Conservation (phyloP, 2,113 vertebrate genomes). For the Origma solitaria region DNA sequence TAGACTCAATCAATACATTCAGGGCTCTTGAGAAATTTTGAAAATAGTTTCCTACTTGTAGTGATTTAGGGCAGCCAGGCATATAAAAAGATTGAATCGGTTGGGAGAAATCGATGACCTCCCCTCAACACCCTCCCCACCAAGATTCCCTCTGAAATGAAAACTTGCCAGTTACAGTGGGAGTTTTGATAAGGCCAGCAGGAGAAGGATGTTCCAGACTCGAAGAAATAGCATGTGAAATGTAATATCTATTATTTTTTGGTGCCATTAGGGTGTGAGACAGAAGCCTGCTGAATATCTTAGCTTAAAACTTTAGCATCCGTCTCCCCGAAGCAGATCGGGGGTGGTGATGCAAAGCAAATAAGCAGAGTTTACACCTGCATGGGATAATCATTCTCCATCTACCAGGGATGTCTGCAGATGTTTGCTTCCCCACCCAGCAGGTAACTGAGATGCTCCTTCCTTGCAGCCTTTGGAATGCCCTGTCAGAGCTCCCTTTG, state of each 20-base stretch:
- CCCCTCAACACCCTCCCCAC: not conserved
- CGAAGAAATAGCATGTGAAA: not conserved
- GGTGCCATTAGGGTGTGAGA: not conserved
- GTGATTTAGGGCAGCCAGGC: constrained; percentile 63
- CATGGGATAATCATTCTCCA: not conserved
- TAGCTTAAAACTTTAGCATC: not conserved
- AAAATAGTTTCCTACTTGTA: constrained; percentile 62
- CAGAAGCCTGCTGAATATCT: not conserved
- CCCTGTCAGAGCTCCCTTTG: not conserved
- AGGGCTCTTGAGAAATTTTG: constrained; percentile 63
- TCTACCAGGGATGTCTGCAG: not conserved
- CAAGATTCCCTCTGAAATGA: constrained; percentile 42
- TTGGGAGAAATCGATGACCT: constrained; percentile 51
- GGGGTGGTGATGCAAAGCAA: not conserved
- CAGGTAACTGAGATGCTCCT: not conserved
- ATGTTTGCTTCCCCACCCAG: not conserved
- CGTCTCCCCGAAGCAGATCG: not conserved
- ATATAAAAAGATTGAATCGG: constrained; percentile 49
- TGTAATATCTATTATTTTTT: not conserved
- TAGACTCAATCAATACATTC: constrained; percentile 44
- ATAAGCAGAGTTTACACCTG: not conserved
- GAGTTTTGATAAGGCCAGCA: constrained; percentile 53
- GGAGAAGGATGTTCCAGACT: constrained; percentile 10
- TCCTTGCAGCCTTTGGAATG: not conserved
- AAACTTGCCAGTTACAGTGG: constrained; percentile 41